Base-by-base conservation (phyloP, 2,888 invertebrate genomes). In the Heliothis peltigera region DNA sequence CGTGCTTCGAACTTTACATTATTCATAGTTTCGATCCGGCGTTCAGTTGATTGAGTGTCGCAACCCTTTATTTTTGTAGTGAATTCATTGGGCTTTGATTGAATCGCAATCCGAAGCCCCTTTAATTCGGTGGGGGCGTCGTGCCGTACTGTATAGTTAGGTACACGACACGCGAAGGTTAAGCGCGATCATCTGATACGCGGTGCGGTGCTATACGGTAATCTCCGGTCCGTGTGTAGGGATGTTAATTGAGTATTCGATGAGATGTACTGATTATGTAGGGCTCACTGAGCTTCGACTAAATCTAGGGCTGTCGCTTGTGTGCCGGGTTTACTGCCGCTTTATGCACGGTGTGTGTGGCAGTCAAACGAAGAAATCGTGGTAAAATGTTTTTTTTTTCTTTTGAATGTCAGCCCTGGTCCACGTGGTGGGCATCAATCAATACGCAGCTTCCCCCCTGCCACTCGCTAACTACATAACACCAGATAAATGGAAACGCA, bases 181-280 rank as follows among this genome's bases (percentile, higher is more conserved):
- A 84, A 78, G 79, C 83, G 81, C 80, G 82, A 81, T 88, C 84
- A 87, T 87, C 84, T 82, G 88, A 84, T 87, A 83, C 80, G 82
- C 81, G 78, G 62, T 73, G 80, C 80, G 79, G 70, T 74, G 75
- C 77, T 81, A 64, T 75, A 68, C 76, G 65, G 81, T 87, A 90
- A 89, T 90, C 88, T 88, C 89, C 89, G 89, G 88, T 81, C 83
- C 79, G 81, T 84, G 86, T 86, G 84, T 75, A 83, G 86, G 84
- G 87, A 89, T 88, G 87, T 87, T 91, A 90, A 91, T 91, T 88
- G 90, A 86, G 87, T 89, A 86, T 89, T 87, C 86, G 87, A 84
- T 82, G 86, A 85, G 87, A 87, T 87, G 85, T 84, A 83, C 82
- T 82, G 85, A 88, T 88, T 89, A 86, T 82, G 77, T 77, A 79